Evolutionary conservation across 1,140 invertebrate genomes (phyloP).

Genomic region (Andrena cerasifolii): DNA sequence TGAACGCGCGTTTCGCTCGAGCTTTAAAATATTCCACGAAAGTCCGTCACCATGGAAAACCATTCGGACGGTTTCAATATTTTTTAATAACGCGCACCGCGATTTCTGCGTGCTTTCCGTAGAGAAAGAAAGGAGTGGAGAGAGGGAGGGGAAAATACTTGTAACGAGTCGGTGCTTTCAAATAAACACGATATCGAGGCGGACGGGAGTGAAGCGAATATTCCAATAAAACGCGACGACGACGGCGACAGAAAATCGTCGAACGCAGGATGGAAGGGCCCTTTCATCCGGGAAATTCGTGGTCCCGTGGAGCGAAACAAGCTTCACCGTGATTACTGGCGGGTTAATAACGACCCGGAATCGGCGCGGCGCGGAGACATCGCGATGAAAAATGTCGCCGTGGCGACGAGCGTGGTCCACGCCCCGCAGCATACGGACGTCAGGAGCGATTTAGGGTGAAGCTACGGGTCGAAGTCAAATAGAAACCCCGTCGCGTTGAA

Average conservation of each 20-base stretch:
- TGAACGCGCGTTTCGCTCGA: neutral
- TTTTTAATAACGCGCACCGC: neutral
- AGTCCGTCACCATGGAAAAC: neutral
- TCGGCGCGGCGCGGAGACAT: neutral
- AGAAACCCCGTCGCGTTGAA: constrained; percentile 67
- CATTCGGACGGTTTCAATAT: neutral
- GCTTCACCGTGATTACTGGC: constrained; percentile 6
- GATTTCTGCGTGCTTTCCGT: neutral
- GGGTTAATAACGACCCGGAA: constrained; percentile 39
- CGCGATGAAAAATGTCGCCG: constrained; percentile 49
- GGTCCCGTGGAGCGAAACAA: constrained; percentile 1
- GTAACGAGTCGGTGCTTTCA: constrained; percentile 2
- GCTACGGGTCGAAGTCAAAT: constrained; percentile 68
- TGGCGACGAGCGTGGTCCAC: constrained; percentile 56
- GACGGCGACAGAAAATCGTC: neutral
- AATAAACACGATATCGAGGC: neutral
- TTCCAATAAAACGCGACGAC: neutral
- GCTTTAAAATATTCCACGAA: constrained; percentile 10
- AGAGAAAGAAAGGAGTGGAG: neutral
- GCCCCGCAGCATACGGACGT: constrained; percentile 66
- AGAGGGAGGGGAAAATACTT: too few species aligned
- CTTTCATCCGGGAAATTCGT: neutral
- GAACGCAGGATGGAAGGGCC: neutral
- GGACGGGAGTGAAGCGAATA: neutral
- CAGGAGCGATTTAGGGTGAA: constrained; percentile 63